Evolutionary conservation across 2,888 invertebrate genomes (phyloP), one percentile per base, ranked within the genome.

Genomic region (Gymnocheta viridis): DNA sequence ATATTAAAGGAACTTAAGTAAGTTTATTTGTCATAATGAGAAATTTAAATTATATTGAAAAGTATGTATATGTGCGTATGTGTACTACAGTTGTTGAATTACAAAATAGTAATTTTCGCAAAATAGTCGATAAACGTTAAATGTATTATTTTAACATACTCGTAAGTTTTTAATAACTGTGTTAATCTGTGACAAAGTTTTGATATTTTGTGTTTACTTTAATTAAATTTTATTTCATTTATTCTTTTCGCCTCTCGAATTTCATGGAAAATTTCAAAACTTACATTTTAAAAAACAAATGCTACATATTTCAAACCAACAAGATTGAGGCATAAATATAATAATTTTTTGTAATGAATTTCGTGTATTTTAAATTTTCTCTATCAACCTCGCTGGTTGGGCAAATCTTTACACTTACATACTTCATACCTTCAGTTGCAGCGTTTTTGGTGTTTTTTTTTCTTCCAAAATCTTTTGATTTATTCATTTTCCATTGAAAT

Each of bases 401-500:
- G 14, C 9, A 22, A 67, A 35, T 69, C 24, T 35, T 17, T 24
- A 17, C 24, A n/a, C 29, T 17, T 19, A 32, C 12, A n/a, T n/a
- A n/a, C n/a, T n/a, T n/a, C n/a, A n/a, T n/a, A n/a, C n/a, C n/a
- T n/a, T n/a, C n/a, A n/a, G n/a, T n/a, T 27, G 7, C 4, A 10
- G 14, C 14, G 14, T 29, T 49, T 77, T 58, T 14, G 14, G 4
- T 54, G 2, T 4, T 22, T 62, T 17, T 38, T 47, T 22, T 62
- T 17, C 29, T 47, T 4, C 17, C 19, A 14, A 5, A 67, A 67
- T 62, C 62, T 32, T 62, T 74, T 72, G 56, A 74, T 74, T 81
- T 69, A 56, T 67, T 14, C 27, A 51, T 64, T 79, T 69, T 72
- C 44, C 67, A 69, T 74, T 69, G 62, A 81, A 81, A 74, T 74